These are phyloP conservation scores for Eulemur rufifrons DNA, from an alignment of 2,113 vertebrate genomes.

Conservation along the genomic window DNA sequence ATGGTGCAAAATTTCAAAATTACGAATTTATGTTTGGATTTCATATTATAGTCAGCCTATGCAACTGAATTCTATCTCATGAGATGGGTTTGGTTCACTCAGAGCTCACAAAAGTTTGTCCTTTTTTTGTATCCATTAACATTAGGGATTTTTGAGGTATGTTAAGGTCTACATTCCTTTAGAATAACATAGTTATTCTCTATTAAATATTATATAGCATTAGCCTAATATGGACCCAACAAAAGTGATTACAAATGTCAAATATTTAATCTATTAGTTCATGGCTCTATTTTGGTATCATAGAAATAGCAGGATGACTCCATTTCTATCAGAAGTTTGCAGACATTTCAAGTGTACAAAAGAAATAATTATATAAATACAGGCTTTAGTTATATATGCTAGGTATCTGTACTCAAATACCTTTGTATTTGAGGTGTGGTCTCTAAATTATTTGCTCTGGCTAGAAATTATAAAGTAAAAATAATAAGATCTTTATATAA, in stretches of 20 bases:
- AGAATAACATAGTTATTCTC: not conserved
- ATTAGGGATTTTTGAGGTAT: not conserved
- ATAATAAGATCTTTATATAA: not conserved
- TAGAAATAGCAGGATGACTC: not conserved
- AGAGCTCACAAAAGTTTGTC: not conserved
- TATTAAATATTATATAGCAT: not conserved
- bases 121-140: not conserved
- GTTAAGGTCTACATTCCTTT: not conserved
- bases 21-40: not conserved
- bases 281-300: not conserved
- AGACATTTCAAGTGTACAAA: not conserved
- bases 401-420: not conserved
- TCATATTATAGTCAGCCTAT: not conserved
- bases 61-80: not conserved
- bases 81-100: not conserved
- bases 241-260: not conserved
- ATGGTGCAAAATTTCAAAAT: not conserved
- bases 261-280: slow-evolving; percentile 2
- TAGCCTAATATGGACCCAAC: not conserved
- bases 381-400: not conserved
- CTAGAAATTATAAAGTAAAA: not conserved
- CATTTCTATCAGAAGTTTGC: not conserved
- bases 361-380: not conserved
- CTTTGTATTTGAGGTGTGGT: not conserved
- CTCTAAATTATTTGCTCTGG: not conserved